Conservation (phyloP, 2,888 invertebrate genomes). For the Melikaiella ostensackeni region DNA sequence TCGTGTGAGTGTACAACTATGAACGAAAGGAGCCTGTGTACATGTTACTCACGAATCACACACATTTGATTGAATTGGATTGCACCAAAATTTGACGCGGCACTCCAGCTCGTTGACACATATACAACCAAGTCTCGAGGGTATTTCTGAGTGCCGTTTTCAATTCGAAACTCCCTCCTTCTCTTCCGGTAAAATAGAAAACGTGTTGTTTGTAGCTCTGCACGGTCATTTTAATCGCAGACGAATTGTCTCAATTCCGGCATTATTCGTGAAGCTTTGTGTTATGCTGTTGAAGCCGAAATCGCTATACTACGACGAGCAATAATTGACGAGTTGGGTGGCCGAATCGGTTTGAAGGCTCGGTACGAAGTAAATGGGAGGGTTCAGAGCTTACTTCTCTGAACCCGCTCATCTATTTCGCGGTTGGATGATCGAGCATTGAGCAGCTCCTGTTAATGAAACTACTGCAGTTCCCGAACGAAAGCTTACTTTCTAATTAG, state of each 20-base stretch:
- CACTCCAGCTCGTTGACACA: slow-evolving; percentile 16
- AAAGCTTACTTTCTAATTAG: neutral
- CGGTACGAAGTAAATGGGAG: slow-evolving; percentile 11
- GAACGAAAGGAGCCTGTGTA: neutral
- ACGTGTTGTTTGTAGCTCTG: slow-evolving; percentile 4
- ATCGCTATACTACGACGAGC: slow-evolving; percentile 1
- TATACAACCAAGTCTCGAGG: slow-evolving; percentile 31
- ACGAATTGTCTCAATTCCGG: slow-evolving; percentile 27
- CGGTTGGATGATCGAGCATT: slow-evolving; percentile 26
- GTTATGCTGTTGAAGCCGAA: neutral
- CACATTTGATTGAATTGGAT: slow-evolving; percentile 29
- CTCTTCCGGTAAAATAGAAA: slow-evolving; percentile 26
- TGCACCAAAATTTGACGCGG: slow-evolving; percentile 4
- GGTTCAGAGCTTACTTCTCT: too few species aligned
- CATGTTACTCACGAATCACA: slow-evolving; percentile 6
- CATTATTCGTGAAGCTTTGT: slow-evolving; percentile 13
- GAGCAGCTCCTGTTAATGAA: slow-evolving; percentile 15
- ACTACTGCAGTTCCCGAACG: neutral
- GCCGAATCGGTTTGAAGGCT: neutral
- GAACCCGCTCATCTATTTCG: slow-evolving; percentile 32
- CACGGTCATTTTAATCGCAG: slow-evolving; percentile 22
- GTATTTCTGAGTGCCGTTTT: slow-evolving; percentile 8
- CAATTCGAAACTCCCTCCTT: neutral
- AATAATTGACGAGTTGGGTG: slow-evolving; percentile 23
- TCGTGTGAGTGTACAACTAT: neutral